These are phyloP conservation scores for Zootoca vivipara DNA, from an alignment of 2,113 vertebrate species.

Conservation along the genomic window DNA sequence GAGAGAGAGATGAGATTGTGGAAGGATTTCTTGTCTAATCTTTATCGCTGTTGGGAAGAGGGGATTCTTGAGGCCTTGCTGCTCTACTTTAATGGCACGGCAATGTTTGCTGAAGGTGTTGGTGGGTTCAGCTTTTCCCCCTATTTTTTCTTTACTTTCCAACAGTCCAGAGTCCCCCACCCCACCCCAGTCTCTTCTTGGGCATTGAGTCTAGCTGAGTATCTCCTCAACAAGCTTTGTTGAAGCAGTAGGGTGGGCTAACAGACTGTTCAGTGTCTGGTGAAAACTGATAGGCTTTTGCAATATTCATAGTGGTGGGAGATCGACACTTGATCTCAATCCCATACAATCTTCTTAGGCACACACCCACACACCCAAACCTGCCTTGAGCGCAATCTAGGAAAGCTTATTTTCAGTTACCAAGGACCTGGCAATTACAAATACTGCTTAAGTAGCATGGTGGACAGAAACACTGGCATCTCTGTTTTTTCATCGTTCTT, in stretches of 20 bases:
- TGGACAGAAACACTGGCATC: slow-evolving; percentile 1
- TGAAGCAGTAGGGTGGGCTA: not conserved
- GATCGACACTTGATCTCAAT: not conserved
- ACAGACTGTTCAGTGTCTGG: not conserved
- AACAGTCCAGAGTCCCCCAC: not conserved
- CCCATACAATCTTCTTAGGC: not conserved
- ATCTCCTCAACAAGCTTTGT: not conserved
- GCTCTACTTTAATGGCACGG: not conserved
- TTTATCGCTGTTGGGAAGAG: not conserved
- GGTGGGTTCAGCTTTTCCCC: not conserved
- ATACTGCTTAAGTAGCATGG: not conserved
- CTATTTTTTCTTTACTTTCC: not conserved
- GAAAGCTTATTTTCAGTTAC: not conserved
- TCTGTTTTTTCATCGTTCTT: not conserved
- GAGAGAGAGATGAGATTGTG: not conserved
- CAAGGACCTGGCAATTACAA: not conserved
- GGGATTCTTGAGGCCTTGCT: not conserved
- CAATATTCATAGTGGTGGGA: not conserved
- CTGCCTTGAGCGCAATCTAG: not conserved
- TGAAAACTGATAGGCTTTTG: not conserved
- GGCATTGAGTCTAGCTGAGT: not conserved
- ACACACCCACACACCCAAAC: no score
- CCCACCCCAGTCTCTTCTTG: not conserved
- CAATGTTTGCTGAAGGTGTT: not conserved
- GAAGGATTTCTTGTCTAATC: not conserved